Evolutionary conservation across 2,888 invertebrate genomes (phyloP).

Genomic region (Lamellibrachia satsuma): DNA sequence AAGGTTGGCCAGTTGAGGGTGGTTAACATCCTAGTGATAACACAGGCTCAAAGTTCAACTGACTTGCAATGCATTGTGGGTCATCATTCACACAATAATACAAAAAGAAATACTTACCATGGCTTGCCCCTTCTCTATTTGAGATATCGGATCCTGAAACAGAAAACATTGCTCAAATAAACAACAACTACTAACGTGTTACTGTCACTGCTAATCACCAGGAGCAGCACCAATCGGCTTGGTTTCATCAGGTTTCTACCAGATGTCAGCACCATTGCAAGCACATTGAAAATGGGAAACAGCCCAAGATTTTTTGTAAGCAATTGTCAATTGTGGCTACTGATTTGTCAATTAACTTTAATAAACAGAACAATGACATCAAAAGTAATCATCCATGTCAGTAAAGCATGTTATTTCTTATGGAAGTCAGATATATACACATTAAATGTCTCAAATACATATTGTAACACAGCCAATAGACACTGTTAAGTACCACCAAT

Average conservation of each 20-base stretch:
- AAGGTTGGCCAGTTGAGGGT: too few relatives aligned
- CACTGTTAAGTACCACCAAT: not conserved
- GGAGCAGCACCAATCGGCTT: not conserved
- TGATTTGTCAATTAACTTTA: not conserved
- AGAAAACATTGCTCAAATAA: not conserved
- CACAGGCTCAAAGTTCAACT: not conserved
- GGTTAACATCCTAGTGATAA: too few relatives aligned
- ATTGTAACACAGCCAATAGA: not conserved
- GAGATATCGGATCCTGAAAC: not conserved
- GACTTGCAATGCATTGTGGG: not conserved
- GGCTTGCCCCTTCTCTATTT: not conserved
- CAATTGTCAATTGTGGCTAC: not conserved
- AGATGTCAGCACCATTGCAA: not conserved
- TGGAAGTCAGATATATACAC: not conserved
- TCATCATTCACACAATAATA: not conserved
- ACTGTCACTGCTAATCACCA: not conserved
- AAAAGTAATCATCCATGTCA: not conserved
- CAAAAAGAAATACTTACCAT: not conserved
- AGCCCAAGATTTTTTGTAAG: not conserved
- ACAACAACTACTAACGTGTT: not conserved
- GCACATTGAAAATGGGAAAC: not conserved
- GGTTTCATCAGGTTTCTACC: not conserved
- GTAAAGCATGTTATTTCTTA: not conserved
- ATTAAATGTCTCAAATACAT: not conserved
- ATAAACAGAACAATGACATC: not conserved